Percentiles rank a stretch among this genome's conserved stretches.
Evolutionary conservation across 2,797 vertebrate species (phyloP).

Genomic region (Cossypha niveicapilla): DNA sequence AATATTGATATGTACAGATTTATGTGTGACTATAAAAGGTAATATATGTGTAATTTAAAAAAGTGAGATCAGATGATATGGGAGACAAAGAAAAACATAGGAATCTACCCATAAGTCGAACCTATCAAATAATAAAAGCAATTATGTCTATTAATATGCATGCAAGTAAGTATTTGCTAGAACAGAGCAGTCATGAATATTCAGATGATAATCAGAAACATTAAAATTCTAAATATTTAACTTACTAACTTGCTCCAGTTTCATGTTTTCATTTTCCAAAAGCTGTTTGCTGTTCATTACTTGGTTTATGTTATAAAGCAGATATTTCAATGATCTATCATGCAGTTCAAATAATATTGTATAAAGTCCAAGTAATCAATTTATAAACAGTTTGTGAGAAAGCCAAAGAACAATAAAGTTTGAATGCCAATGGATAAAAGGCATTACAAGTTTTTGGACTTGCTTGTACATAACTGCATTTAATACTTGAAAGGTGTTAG

Average conservation of each 20-base stretch:
- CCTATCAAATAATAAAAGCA: not conserved
- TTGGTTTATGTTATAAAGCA: not conserved
- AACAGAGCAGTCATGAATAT: not conserved
- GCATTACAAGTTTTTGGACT: not conserved
- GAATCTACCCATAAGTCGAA: not conserved
- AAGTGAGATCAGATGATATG: not conserved
- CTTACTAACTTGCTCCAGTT: not conserved
- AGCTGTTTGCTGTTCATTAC: not conserved
- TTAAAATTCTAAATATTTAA: conserved; percentile 24
- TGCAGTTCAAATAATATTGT: not conserved
- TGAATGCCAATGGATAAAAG: not conserved
- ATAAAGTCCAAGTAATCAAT: not conserved
- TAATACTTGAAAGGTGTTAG: not conserved
- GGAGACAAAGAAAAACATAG: not conserved
- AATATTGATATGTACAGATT: not conserved
- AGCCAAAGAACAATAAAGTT: not conserved
- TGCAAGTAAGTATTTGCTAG: not conserved
- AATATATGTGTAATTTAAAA: not conserved
- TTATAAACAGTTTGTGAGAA: not conserved
- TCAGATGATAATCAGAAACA: not conserved
- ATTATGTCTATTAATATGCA: not conserved
- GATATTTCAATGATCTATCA: not conserved
- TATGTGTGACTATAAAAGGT: not conserved
- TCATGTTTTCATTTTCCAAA: not conserved
- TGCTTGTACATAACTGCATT: not conserved